phyloP scores from a whole-genome alignment of 2,888 invertebrate genomes.

The Emmelina monodactyla region DNA sequence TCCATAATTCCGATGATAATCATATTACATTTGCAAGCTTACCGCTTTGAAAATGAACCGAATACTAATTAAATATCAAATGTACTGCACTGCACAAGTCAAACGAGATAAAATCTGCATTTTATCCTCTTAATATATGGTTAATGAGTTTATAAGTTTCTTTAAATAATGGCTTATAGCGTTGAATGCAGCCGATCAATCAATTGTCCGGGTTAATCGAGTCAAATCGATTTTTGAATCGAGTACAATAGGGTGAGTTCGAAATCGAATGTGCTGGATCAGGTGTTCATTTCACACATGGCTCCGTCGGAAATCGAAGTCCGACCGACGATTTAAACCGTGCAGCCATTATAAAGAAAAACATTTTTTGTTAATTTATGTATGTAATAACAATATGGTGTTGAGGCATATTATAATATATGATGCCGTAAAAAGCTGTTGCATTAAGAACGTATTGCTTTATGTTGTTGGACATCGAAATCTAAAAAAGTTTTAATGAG shows the following conservation, averaged over 20 bases:
- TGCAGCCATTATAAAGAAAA: too few species aligned
- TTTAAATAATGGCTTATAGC: background rate
- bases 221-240: background rate
- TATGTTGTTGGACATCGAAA: too few species aligned
- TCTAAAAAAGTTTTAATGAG: too few species aligned
- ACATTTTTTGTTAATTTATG: too few species aligned
- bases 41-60: background rate
- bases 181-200: background rate
- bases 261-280: background rate
- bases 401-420: too few species aligned
- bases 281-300: too few species aligned
- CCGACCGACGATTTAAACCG: too few species aligned
- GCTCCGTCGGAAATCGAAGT: too few species aligned
- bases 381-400: too few species aligned
- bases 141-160: background rate
- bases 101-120: background rate
- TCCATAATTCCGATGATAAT: background rate
- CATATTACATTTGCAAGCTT: background rate
- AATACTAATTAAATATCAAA: background rate
- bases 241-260: background rate
- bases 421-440: too few species aligned
- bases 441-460: too few species aligned
- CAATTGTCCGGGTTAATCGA: background rate
- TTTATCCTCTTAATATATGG: too few species aligned
- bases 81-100: background rate